Conservation (phyloP, 2,888 invertebrate species). For the Teleogryllus oceanicus region DNA sequence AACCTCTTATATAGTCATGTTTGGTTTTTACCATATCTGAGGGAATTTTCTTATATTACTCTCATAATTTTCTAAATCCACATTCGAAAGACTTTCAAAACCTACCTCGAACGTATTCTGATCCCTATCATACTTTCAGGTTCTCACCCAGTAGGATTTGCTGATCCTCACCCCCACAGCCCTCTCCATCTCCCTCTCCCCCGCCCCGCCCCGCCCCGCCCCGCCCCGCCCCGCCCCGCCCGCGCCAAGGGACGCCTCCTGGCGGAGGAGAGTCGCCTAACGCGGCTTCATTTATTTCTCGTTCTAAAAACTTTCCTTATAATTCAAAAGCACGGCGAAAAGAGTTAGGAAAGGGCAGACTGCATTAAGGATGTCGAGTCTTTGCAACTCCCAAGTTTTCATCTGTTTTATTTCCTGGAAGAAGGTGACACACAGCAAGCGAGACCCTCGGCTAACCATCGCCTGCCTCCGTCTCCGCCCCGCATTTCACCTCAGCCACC, state of each 20-base stretch:
- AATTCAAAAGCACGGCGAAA: constrained; percentile 31
- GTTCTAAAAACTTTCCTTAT: constrained; percentile 29
- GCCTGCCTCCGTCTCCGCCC: background rate
- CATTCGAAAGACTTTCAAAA: too few species aligned
- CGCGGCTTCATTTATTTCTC: constrained; percentile 18
- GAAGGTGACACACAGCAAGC: constrained; percentile 29
- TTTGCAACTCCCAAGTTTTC: constrained; percentile 33
- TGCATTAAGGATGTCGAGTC: constrained; percentile 32
- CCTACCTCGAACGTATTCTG: too few species aligned
- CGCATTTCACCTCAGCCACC: background rate
- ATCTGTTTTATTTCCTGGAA: constrained; percentile 32
- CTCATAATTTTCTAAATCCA: too few species aligned
- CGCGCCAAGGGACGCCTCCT: background rate
- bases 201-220: too few species aligned
- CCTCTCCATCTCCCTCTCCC: background rate
- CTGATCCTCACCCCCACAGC: background rate
- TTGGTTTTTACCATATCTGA: too few species aligned
- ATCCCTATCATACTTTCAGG: too few species aligned
- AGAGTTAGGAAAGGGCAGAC: constrained; percentile 30
- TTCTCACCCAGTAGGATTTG: too few species aligned
- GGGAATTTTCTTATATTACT: too few species aligned
- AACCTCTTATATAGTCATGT: too few species aligned
- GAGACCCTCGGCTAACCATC: background rate
- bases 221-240: too few species aligned
- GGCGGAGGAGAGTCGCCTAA: background rate